Evolutionary conservation across 2,113 vertebrate species (phyloP).

Genomic region (Lampris incognitus): DNA sequence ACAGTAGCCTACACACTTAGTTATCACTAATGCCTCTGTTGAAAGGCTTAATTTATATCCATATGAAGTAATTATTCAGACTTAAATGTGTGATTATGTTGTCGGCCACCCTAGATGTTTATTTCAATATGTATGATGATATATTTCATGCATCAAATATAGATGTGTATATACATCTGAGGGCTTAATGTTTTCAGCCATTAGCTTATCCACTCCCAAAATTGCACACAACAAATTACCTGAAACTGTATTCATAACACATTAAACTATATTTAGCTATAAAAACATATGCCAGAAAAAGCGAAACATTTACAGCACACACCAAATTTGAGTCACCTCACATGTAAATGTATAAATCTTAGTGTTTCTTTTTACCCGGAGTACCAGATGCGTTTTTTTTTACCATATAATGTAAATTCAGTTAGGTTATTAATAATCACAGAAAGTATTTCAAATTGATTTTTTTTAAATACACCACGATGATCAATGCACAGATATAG

Average conservation of each 20-base stretch:
- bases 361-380: background rate
- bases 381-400: background rate
- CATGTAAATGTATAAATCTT: background rate
- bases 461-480: too few species aligned
- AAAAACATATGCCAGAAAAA: constrained; percentile 2
- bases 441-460: too few species aligned
- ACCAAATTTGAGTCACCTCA: background rate
- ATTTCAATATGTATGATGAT: background rate
- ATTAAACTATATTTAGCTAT: background rate
- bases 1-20: background rate
- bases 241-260: constrained; percentile 19
- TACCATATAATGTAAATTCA: background rate
- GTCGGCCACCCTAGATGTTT: constrained; percentile 1
- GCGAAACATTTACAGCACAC: background rate
- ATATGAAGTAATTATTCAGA: background rate
- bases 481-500: too few species aligned
- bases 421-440: background rate
- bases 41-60: background rate
- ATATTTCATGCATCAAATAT: background rate
- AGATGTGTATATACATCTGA: background rate
- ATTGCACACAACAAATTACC: background rate
- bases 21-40: constrained; percentile 3
- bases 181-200: constrained; percentile 5
- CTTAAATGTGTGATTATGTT: background rate
- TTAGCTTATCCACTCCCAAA: too few species aligned